A percentile compares a stretch with the other conserved stretches of the same genome.
phyloP scores from a whole-genome alignment of 1,140 invertebrate genomes.

The Acyrthosiphon pisum region DNA sequence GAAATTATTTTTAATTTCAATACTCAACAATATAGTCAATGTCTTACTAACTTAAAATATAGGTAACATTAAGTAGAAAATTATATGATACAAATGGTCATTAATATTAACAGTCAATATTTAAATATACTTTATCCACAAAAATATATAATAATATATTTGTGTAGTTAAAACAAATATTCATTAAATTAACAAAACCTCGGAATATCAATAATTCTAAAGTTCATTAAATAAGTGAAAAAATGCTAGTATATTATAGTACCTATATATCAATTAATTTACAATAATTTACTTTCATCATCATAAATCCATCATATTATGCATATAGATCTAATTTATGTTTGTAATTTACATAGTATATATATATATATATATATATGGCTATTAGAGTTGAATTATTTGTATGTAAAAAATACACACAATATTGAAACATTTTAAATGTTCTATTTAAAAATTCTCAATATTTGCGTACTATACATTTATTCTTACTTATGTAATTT shows the following conservation, averaged over 20 bases:
- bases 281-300: neutral
- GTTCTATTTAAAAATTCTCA: neutral
- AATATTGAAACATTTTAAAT: neutral
- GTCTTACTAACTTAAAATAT: neutral
- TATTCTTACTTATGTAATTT: too few species aligned
- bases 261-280: neutral
- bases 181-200: neutral
- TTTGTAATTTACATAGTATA: neutral
- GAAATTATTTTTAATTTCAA: constrained; percentile 1
- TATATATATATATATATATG: neutral
- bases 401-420: neutral
- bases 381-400: neutral
- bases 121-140: neutral
- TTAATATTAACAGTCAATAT: neutral
- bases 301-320: neutral
- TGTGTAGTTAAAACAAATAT: neutral
- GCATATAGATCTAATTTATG: neutral
- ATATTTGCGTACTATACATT: too few species aligned
- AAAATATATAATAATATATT: too few species aligned
- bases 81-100: neutral
- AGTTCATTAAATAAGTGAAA: too few species aligned
- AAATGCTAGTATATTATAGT: too few species aligned
- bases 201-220: neutral
- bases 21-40: neutral
- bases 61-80: neutral